Evolutionary conservation across 2,797 vertebrate genomes (phyloP), one percentile per base, ranked within the genome.

Genomic region (Spondyliosoma cantharus): DNA sequence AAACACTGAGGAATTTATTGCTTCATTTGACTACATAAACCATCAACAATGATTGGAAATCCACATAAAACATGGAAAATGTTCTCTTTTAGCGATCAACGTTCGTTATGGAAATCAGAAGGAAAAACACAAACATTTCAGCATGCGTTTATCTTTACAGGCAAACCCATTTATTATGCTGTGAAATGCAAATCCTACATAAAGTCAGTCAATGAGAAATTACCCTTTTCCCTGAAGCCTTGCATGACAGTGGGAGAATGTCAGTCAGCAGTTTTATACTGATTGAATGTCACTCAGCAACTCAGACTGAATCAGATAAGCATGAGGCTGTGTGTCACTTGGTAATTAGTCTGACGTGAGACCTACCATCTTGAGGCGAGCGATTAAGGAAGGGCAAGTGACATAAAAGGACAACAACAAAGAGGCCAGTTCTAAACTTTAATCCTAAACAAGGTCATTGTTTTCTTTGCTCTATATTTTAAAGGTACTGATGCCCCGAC

Each of bases 291-390:
- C 87, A 90, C 79, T 86, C 74, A 86, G 84, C 82, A 71, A 80
- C 87, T 86, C 61, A 19, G 76, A 80, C 74, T 84, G 87, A 89
- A 89, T 91, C 91, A 90, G 87, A 92, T 86, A 81, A 91, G 76
- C 85, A 85, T 86, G 86, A 6, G 49, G 69, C 71, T 74, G 48
- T 84, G 80, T 82, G 87, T 83, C 86, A 89, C 65, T 80, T 72
- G 75, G 81, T 90, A 88, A 93, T 94, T 90, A 93, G 86, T 61
- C 76, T 57, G 63, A 86, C 85, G 82, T 62, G 61, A 85, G 74
- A 76, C 46, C 43, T 6, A 45, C 61, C 75, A 58, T 64, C 84
- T 75, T n/a, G 37, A 80, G 82, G 87, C 63, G 16, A 80, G 54
- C 7, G n/a, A 79, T 77, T 78, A 70, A 85, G 61, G 71, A 73